Evolutionary conservation across 2,113 vertebrate species (phyloP).

Genomic region (Pantherophis guttatus): DNA sequence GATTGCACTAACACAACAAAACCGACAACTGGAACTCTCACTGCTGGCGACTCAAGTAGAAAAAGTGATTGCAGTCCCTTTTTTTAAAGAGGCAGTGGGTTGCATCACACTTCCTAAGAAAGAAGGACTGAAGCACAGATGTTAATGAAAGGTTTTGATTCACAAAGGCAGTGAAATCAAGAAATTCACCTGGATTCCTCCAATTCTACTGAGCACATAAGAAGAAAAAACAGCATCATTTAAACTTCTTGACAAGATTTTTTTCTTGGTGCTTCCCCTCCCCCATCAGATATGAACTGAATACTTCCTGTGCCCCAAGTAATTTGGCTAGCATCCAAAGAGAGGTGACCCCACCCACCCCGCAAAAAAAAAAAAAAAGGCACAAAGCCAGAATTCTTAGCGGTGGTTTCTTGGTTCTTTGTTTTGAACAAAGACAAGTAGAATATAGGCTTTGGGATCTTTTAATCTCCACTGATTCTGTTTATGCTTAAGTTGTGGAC

Average conservation of each 20-base stretch:
- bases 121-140: slow-evolving; percentile 27
- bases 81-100: neutral
- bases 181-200: slow-evolving; percentile 35
- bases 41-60: neutral
- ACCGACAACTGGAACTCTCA: neutral
- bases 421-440: slow-evolving; percentile 32
- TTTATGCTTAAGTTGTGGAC: slow-evolving; percentile 52
- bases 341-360: neutral
- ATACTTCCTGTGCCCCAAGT: neutral
- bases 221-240: slow-evolving; percentile 12
- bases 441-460: slow-evolving; percentile 45
- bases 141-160: slow-evolving; percentile 39
- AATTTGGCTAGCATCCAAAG: slow-evolving; percentile 24
- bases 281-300: slow-evolving; percentile 23
- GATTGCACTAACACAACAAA: neutral
- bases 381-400: neutral
- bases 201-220: neutral
- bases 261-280: neutral
- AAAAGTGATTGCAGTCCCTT: neutral
- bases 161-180: slow-evolving; percentile 14
- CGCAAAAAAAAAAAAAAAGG: neutral
- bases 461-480: slow-evolving; percentile 50
- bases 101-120: neutral
- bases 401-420: slow-evolving; percentile 26
- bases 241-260: neutral